phyloP scores from a whole-genome alignment of 2,797 vertebrate genomes.

The Anolis apletophallus region DNA sequence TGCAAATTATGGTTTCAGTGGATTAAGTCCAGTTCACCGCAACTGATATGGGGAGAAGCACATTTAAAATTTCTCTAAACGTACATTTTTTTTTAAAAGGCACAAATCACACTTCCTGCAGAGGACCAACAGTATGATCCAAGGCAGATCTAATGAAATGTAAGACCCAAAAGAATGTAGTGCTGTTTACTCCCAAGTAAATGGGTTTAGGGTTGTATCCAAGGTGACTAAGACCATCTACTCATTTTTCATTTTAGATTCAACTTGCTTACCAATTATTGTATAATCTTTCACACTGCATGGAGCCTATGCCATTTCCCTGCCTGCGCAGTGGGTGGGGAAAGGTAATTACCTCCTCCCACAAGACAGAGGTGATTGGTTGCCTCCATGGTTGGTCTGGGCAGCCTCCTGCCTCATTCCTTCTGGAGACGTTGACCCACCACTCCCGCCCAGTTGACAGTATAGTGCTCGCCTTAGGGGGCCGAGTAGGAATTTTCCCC shows the following conservation, averaged over 20 bases:
- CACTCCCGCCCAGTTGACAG: too few relatives aligned
- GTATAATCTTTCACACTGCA: not conserved
- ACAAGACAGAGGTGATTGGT: too few relatives aligned
- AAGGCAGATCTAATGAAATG: not conserved
- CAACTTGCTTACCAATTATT: not conserved
- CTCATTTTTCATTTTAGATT: constrained; percentile 11
- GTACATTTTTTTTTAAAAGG: constrained; percentile 44
- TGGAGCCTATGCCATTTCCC: too few relatives aligned
- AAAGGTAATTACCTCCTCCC: too few relatives aligned
- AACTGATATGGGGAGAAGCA: constrained; percentile 43
- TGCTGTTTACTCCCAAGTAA: not conserved
- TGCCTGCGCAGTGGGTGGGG: too few relatives aligned
- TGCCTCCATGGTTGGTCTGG: too few relatives aligned
- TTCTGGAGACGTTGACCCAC: too few relatives aligned
- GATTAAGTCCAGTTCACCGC: constrained; percentile 57
- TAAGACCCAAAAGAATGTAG: not conserved
- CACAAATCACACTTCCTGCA: constrained; percentile 34
- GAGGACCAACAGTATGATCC: not conserved
- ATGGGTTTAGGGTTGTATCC: not conserved
- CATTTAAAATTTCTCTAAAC: constrained; percentile 41
- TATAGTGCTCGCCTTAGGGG: too few relatives aligned
- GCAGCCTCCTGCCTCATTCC: too few relatives aligned
- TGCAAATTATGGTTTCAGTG: constrained; percentile 58
- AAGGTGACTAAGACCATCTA: not conserved
- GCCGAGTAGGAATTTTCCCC: too few relatives aligned